Evolutionary conservation across 2,888 invertebrate genomes (phyloP).

Genomic region (Drosophila dives): DNA sequence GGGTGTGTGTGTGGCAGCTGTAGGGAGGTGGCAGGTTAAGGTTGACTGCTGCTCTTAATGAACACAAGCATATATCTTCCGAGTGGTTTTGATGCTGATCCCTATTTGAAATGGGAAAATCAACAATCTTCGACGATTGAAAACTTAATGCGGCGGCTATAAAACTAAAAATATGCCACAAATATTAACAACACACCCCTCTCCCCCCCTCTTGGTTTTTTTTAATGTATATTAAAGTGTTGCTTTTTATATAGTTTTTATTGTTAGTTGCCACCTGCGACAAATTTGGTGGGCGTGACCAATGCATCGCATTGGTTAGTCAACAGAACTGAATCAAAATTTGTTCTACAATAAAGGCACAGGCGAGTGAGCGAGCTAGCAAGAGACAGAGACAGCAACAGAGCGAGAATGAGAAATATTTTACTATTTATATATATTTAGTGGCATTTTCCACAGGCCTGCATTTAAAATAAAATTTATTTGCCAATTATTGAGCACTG

Average conservation of each 20-base stretch:
- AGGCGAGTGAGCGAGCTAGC: not conserved
- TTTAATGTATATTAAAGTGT: constrained; percentile 79
- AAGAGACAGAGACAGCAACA: not conserved
- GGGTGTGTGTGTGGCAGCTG: not conserved
- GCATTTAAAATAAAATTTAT: constrained; percentile 77
- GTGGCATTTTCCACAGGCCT: constrained; percentile 39
- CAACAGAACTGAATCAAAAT: constrained; percentile 34
- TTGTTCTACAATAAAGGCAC: constrained; percentile 44
- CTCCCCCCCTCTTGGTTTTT: constrained; percentile 61
- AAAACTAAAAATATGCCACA: constrained; percentile 52
- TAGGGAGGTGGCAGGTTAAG: not conserved
- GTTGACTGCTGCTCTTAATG: constrained; percentile 42
- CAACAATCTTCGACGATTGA: constrained; percentile 32
- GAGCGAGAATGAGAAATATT: constrained; percentile 1
- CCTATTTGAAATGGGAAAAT: constrained; percentile 33
- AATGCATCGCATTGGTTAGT: constrained; percentile 57
- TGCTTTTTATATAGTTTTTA: constrained; percentile 29
- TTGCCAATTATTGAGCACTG: constrained; percentile 77
- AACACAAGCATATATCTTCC: constrained; percentile 54
- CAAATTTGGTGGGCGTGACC: constrained; percentile 62
- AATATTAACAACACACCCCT: constrained; percentile 9
- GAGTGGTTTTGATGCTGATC: constrained; percentile 53
- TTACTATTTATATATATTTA: constrained; percentile 67
- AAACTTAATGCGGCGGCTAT: constrained; percentile 50
- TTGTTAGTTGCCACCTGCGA: constrained; percentile 64